These are phyloP conservation scores for Thomomys bottae DNA, from an alignment of 2,113 vertebrate species.

Conservation along the genomic window DNA sequence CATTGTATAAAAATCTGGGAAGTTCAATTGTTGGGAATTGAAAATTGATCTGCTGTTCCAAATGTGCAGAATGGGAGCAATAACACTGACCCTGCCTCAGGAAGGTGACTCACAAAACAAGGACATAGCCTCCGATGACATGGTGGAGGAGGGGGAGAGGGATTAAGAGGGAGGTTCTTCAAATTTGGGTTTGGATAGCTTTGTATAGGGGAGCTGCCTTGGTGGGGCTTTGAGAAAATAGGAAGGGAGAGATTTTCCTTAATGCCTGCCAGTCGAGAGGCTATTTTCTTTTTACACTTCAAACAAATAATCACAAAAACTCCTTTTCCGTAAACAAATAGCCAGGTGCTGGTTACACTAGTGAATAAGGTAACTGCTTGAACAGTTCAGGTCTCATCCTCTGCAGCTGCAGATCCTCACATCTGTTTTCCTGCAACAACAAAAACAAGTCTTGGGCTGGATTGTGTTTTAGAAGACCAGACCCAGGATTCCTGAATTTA, in stretches of 20 bases:
- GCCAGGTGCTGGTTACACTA: background rate
- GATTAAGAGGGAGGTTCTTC: background rate
- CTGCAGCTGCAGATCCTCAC: background rate
- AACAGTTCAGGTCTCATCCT: background rate
- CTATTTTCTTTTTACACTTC: slow-evolving; percentile 34
- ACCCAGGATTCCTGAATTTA: slow-evolving; percentile 9
- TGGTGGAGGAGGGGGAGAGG: too few species aligned
- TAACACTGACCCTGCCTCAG: slow-evolving; percentile 49
- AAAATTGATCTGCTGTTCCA: slow-evolving; percentile 70
- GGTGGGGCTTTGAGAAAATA: background rate
- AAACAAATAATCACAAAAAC: background rate
- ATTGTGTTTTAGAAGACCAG: background rate
- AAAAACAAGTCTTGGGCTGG: slow-evolving; percentile 4
- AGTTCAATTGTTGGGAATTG: slow-evolving; percentile 66
- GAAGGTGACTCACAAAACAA: slow-evolving; percentile 45
- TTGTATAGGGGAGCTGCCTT: background rate
- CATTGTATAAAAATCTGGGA: slow-evolving; percentile 67
- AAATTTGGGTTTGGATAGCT: background rate
- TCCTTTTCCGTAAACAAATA: slow-evolving; percentile 41
- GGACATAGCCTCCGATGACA: background rate
- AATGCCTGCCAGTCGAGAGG: background rate
- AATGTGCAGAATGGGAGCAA: slow-evolving; percentile 52
- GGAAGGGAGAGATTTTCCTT: background rate
- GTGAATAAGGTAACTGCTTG: background rate
- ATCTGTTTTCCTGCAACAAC: slow-evolving; percentile 1